Conservation (phyloP, 2,113 vertebrate species). For the Setophaga kirtlandii region DNA sequence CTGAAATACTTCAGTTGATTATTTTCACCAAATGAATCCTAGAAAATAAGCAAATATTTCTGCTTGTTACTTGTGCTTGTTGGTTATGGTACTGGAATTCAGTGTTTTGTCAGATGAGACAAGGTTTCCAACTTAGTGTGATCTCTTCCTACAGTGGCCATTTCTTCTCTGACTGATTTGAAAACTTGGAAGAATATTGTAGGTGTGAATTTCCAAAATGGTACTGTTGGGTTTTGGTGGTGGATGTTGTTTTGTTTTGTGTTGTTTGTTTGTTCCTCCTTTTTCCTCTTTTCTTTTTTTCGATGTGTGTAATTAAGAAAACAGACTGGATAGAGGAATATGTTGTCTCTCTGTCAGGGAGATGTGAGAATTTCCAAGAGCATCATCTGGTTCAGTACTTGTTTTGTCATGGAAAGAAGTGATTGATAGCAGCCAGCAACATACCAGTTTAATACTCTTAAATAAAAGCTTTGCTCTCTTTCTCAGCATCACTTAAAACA, state of each 20-base stretch:
- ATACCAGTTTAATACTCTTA: neutral
- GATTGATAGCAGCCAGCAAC: conserved; percentile 32
- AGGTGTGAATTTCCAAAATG: neutral
- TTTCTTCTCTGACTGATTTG: neutral
- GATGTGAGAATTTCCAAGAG: neutral
- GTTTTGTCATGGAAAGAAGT: neutral
- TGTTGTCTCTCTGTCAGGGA: neutral
- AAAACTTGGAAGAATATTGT: neutral
- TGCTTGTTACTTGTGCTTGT: neutral
- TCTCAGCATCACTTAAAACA: neutral
- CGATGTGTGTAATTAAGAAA: neutral
- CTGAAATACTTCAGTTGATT: neutral
- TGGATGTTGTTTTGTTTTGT: neutral
- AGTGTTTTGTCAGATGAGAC: neutral
- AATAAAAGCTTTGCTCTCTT: neutral
- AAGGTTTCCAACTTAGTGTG: neutral
- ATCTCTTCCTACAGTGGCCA: neutral
- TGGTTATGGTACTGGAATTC: neutral
- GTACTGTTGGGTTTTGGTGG: neutral
- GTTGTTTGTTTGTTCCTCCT: too few relatives aligned
- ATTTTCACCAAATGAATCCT: neutral
- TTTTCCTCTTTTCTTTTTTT: neutral
- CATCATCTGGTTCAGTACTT: conserved; percentile 20
- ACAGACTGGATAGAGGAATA: neutral
- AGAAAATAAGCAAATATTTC: neutral